Evolutionary conservation across 2,888 invertebrate species (phyloP), one percentile per base, ranked within the genome.

Genomic region (Oscheius onirici): DNA sequence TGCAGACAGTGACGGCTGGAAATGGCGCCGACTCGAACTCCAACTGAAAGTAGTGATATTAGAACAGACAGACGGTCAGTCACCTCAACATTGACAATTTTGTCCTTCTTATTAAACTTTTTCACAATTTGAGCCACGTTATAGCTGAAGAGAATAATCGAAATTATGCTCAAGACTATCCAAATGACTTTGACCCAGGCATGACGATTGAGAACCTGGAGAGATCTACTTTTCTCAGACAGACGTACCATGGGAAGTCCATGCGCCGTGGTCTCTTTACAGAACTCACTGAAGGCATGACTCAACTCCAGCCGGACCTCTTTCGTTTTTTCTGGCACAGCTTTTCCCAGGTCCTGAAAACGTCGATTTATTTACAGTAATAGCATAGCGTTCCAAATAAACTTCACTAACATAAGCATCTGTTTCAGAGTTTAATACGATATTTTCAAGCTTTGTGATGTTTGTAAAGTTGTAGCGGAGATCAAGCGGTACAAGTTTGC

Each of bases 1-100:
- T 84, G 71, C 86, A 86, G 13, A 86, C 80, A 1, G 86, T 86
- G n/a, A 86, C 80, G 10, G 85, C 84, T 1, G 86, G 86, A 70
- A 86, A 86, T 2, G 80, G 78, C 1, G 84, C 83, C 3, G 81
- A 79, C 22, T 83, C 86, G 71, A 86, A 86, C 75, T 83, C 79
- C 22, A 86, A 74, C 86, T 86, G 72, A 65, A 84, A 82, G 11
- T 17, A 10, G 17, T 2, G n/a, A 15, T 2, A 17, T 34, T 11
- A 11, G 8, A 11, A 60, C 17, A 20, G 6, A 51, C 28, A 2
- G 10, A 17, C 20, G 22, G 44, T 11, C 54, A 67, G 71, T 22
- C 20, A 86, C 86, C 83, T 84, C 83, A 8, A 86, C 86, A 52
- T 77, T 82, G 57, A 85, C 85, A 65, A 86, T 86, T 72, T 84